Conservation (phyloP, 2,888 invertebrate genomes). For the Agrilus biguttatus region DNA sequence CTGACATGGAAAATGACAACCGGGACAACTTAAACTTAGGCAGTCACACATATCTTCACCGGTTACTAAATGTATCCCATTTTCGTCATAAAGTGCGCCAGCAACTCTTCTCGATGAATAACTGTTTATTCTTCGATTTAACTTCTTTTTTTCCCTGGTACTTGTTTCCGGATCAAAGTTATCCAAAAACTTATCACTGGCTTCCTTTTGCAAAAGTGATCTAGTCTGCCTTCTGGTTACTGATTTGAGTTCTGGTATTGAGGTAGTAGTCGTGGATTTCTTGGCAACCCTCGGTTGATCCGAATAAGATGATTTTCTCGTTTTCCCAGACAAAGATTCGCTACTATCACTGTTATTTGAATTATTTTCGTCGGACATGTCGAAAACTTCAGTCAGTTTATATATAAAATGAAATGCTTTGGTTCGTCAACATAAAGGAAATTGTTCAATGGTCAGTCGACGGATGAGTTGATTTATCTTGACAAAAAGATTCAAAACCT, state of each 20-base stretch:
- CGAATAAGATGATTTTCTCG: too few relatives aligned
- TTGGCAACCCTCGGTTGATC: slow-evolving; percentile 8
- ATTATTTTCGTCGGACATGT: too few relatives aligned
- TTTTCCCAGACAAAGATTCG: too few relatives aligned
- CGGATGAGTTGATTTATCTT: too few relatives aligned
- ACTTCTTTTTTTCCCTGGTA: slow-evolving; percentile 60
- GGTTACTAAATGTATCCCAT: slow-evolving; percentile 45
- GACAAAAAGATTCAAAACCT: too few relatives aligned
- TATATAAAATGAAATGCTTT: too few relatives aligned
- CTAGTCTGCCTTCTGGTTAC: not conserved
- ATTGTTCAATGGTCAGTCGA: too few relatives aligned
- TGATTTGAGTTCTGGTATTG: slow-evolving; percentile 5
- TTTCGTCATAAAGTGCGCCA: slow-evolving; percentile 54
- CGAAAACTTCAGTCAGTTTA: too few relatives aligned
- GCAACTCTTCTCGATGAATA: slow-evolving; percentile 31
- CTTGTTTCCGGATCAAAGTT: slow-evolving; percentile 71
- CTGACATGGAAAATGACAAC: slow-evolving; percentile 71
- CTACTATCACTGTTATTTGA: too few relatives aligned
- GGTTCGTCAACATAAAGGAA: too few relatives aligned
- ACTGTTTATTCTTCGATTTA: slow-evolving; percentile 48
- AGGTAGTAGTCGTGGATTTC: slow-evolving; percentile 9
- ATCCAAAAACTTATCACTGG: slow-evolving; percentile 27
- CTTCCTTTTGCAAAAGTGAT: slow-evolving; percentile 8
- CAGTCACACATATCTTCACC: slow-evolving; percentile 76
- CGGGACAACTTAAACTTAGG: slow-evolving; percentile 57